Evolutionary conservation across 2,888 invertebrate species (phyloP).

Genomic region (Aethes cnicana): DNA sequence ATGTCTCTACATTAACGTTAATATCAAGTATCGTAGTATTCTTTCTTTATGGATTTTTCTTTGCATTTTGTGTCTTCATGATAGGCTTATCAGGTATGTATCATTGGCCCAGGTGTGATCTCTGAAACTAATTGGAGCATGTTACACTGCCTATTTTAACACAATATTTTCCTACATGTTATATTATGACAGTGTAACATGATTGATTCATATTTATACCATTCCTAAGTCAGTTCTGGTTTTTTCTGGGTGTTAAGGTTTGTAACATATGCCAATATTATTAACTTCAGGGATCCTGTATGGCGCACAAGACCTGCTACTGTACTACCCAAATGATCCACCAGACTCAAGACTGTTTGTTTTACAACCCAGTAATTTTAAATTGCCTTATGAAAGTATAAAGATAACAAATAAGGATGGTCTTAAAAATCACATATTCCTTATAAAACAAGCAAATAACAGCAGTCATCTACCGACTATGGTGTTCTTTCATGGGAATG

Average conservation of each 20-base stretch:
- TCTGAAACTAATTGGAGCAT: too few species aligned
- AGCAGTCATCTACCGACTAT: conserved; percentile 90
- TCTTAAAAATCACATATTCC: conserved; percentile 89
- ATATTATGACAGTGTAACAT: too few species aligned
- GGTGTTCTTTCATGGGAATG: conserved; percentile 97
- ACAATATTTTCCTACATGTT: too few species aligned
- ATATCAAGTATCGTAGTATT: conserved; percentile 89
- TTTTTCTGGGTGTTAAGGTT: too few species aligned
- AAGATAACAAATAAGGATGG: conserved; percentile 87
- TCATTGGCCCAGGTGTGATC: too few species aligned
- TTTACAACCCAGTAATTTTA: conserved; percentile 92
- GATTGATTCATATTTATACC: too few species aligned
- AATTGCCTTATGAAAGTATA: conserved; percentile 93
- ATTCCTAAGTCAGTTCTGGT: too few species aligned
- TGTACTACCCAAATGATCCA: conserved; percentile 95
- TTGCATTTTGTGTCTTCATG: conserved; percentile 86
- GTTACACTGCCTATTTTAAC: too few species aligned
- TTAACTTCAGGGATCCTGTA: conserved; percentile 88
- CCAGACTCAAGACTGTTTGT: conserved; percentile 94
- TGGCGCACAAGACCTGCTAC: conserved; percentile 91
- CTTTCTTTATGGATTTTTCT: conserved; percentile 91
- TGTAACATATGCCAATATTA: too few species aligned
- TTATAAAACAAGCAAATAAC: conserved; percentile 88
- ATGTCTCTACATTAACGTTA: conserved; percentile 87
- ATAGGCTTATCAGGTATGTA: conserved; percentile 87